phyloP scores from a whole-genome alignment of 2,113 vertebrate genomes.

The Brienomyrus brachyistius region DNA sequence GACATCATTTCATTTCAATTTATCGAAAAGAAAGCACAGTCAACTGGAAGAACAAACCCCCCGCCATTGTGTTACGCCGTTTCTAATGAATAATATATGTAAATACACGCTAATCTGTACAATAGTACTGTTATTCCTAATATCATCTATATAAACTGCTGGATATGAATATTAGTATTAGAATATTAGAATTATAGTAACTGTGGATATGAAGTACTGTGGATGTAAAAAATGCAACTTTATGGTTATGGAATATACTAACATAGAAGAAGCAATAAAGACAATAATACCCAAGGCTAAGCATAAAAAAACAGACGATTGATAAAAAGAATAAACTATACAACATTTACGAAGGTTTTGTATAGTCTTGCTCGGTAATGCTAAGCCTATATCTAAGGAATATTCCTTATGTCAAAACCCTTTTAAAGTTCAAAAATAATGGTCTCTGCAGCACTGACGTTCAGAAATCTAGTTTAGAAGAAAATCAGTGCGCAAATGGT shows the following conservation, averaged over 20 bases:
- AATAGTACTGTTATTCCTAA: background rate
- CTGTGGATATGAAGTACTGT: background rate
- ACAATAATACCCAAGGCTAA: background rate
- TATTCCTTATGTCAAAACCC: background rate
- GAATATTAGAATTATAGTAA: too few relatives aligned
- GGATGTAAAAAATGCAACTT: background rate
- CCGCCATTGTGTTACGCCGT: background rate
- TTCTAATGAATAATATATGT: background rate
- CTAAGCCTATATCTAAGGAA: background rate
- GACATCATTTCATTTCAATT: background rate
- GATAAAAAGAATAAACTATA: background rate
- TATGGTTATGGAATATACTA: background rate
- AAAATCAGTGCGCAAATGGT: background rate
- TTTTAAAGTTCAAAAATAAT: background rate
- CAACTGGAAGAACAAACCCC: background rate
- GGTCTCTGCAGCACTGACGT: background rate
- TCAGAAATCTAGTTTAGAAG: background rate
- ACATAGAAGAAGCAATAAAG: background rate
- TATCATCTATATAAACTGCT: background rate
- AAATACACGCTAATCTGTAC: background rate
- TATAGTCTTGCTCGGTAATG: background rate
- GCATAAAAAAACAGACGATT: background rate
- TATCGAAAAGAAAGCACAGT: background rate
- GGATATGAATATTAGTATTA: too few relatives aligned
- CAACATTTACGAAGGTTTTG: background rate